Base-by-base conservation (phyloP, 2,888 invertebrate genomes). In the Cyrtodaria siliqua region DNA sequence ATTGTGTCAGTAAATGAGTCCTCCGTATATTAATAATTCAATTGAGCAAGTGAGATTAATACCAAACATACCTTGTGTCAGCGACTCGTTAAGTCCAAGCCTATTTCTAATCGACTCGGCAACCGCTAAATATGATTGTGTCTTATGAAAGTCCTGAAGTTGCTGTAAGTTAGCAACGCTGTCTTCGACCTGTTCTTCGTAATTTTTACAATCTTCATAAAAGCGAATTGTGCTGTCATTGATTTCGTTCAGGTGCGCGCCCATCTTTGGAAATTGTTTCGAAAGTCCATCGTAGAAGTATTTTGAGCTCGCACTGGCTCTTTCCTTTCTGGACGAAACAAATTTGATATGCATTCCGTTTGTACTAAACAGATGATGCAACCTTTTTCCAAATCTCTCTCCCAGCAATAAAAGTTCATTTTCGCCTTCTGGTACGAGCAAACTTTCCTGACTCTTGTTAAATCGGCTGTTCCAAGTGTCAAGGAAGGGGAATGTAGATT, bases 121-220 rank as follows among this genome's bases (percentile, higher is more conserved):
- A 12, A 78, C 71, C 8, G 60, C 33, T 20, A 47, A 20, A 27
- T 71, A 81, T 23, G 59, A 55, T 6, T 40, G 20, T 14, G 66
- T 59, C 9, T 53, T 67, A 6, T 53, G 26, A 47, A 74, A 81
- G 4, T 57, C 49, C 20, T 42, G 12, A 38, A 81, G 61, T 44
- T 81, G 64, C 8, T 42, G 40, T 14, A 74, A 47, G 24, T 69
- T 38, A 1, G 52, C 47, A 1, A 26, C 38, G 42, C 71, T 81
- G 49, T 81, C 70, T 27, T 68, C 71, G 0, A 75, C 61, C 8
- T 47, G 53, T 2, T 38, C n/a, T 24, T 78, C 75, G 42, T 61
- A 69, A 2, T 69, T 63, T 9, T 68, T 14, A 50, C 81, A 81
- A 23, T 47, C 71, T n/a, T 75, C 75, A 26, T 81, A 81, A 42